A percentile compares a stretch with the other conserved stretches of the same genome.
phyloP scores from a whole-genome alignment of 2,113 vertebrate genomes.

The Pimephales promelas region DNA sequence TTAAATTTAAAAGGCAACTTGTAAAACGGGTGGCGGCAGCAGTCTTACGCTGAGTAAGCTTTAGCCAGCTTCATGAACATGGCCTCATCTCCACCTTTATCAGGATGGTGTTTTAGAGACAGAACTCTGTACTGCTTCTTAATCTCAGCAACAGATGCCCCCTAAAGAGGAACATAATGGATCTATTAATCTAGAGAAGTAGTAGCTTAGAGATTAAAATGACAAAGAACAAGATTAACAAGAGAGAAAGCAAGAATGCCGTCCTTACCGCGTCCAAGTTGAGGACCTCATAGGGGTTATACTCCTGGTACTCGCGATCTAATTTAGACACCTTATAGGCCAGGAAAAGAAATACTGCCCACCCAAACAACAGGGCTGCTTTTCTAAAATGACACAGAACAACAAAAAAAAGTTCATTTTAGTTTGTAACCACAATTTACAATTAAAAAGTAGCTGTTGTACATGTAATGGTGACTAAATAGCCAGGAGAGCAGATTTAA shows the following conservation, averaged over 20 bases:
- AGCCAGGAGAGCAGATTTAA: neutral
- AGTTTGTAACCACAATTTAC: neutral
- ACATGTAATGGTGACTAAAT: neutral
- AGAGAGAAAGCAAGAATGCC: neutral
- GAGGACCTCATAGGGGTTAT: conserved; percentile 97
- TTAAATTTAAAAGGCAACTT: neutral
- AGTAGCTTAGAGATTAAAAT: neutral
- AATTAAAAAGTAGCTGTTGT: neutral
- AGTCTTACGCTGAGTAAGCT: conserved; percentile 92
- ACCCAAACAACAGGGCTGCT: conserved; percentile 91
- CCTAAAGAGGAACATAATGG: conserved; percentile 72
- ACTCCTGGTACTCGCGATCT: conserved; percentile 97
- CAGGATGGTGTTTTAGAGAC: conserved; percentile 92
- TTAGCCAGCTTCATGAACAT: conserved; percentile 97
- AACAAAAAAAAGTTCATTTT: conserved; percentile 35
- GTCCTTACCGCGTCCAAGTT: conserved; percentile 92
- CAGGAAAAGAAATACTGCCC: conserved; percentile 95
- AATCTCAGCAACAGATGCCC: conserved; percentile 88
- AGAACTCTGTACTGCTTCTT: conserved; percentile 94
- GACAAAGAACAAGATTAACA: neutral
- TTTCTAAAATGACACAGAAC: conserved; percentile 78
- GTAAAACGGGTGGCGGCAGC: neutral
- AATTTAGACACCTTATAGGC: conserved; percentile 98
- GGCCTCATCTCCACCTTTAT: conserved; percentile 95
- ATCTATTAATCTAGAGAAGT: neutral